Evolutionary conservation across 2,797 vertebrate genomes (phyloP).

Genomic region (Morelia viridis): DNA sequence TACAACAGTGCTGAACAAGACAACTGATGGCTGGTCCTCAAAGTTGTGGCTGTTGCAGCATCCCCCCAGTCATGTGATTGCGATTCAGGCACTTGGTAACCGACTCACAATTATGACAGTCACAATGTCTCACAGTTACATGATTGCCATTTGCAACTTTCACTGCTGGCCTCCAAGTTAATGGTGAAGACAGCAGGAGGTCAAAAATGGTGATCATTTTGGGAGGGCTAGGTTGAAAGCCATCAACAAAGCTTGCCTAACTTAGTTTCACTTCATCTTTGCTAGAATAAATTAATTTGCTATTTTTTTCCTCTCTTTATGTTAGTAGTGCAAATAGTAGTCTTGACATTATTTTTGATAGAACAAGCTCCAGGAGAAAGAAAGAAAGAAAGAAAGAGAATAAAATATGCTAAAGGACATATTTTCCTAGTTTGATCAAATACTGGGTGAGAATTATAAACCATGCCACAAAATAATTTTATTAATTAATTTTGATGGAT

Average conservation of each 20-base stretch:
- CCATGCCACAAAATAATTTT: not conserved
- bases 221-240: not conserved
- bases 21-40: not conserved
- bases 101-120: too few relatives aligned
- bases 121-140: too few relatives aligned
- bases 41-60: not conserved
- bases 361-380: not conserved
- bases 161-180: too few relatives aligned
- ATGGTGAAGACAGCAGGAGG: too few relatives aligned
- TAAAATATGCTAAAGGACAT: not conserved
- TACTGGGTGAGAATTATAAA: not conserved
- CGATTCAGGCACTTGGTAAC: not conserved
- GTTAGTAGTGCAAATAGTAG: not conserved
- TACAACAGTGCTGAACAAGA: not conserved
- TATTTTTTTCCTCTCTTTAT: not conserved
- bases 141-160: too few relatives aligned
- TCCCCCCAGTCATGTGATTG: not conserved
- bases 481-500: not conserved
- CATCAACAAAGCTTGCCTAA: not conserved
- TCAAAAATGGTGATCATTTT: not conserved
- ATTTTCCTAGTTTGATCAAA: not conserved
- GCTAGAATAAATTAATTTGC: not conserved
- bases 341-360: constrained; percentile 1
- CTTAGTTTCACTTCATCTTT: not conserved
- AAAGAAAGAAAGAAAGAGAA: not conserved